phyloP scores from a whole-genome alignment of 2,888 invertebrate species.

The Agapostemon virescens region DNA sequence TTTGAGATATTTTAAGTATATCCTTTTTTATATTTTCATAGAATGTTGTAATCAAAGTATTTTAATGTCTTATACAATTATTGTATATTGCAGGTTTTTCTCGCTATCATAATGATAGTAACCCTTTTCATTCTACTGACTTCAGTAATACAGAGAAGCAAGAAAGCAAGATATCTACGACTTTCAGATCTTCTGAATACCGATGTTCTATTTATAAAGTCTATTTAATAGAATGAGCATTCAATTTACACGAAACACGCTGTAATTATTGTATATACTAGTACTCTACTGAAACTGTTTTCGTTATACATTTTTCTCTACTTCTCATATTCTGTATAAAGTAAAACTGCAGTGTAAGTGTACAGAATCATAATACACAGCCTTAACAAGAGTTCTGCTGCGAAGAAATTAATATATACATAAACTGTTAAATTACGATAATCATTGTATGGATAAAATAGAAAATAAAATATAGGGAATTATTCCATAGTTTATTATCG shows the following conservation, averaged over 20 bases:
- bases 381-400: slow-evolving; percentile 22
- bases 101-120: slow-evolving; percentile 64
- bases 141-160: slow-evolving; percentile 34
- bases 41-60: background rate
- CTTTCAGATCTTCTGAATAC: slow-evolving; percentile 21
- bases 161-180: slow-evolving; percentile 35
- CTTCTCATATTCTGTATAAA: slow-evolving; percentile 29
- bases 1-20: background rate
- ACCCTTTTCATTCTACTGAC: slow-evolving; percentile 41
- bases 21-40: slow-evolving; percentile 14
- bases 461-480: slow-evolving; percentile 31
- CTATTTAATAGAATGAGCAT: slow-evolving; percentile 22
- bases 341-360: slow-evolving; percentile 21
- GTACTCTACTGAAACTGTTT: slow-evolving; percentile 37
- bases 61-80: slow-evolving; percentile 50
- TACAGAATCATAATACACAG: slow-evolving; percentile 30
- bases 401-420: slow-evolving; percentile 10
- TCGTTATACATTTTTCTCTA: slow-evolving; percentile 37
- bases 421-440: slow-evolving; percentile 10
- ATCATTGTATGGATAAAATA: slow-evolving; percentile 29
- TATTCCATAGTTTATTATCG: slow-evolving; percentile 15
- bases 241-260: slow-evolving; percentile 34
- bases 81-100: slow-evolving; percentile 73
- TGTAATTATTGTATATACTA: slow-evolving; percentile 59
- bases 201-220: slow-evolving; percentile 21